Evolutionary conservation across 2,113 vertebrate genomes (phyloP).

Genomic region (Myodes glareolus): DNA sequence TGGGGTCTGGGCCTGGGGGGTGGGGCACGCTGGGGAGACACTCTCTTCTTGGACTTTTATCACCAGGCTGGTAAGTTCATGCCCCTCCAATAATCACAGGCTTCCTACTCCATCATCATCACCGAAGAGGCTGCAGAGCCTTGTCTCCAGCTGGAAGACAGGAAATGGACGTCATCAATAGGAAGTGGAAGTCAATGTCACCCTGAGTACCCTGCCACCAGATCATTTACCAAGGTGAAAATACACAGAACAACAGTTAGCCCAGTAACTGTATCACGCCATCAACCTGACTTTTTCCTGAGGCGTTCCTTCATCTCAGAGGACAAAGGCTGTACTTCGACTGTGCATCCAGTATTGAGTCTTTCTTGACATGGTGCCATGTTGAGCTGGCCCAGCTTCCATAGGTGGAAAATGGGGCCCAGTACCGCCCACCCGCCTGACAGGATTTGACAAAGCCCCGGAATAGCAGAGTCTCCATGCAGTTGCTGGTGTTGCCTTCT

Average conservation of each 20-base stretch:
- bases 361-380: background rate
- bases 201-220: background rate
- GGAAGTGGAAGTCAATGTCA: background rate
- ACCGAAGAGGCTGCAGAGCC: background rate
- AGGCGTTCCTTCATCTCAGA: background rate
- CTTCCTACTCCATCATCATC: background rate
- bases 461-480: background rate
- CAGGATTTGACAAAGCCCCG: background rate
- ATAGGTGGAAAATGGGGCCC: background rate
- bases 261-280: background rate
- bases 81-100: background rate
- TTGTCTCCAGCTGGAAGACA: background rate
- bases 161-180: background rate
- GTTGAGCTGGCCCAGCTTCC: background rate
- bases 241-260: background rate
- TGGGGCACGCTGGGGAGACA: background rate
- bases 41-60: background rate
- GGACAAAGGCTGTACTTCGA: background rate
- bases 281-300: background rate
- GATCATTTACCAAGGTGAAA: background rate
- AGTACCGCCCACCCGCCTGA: accelerated
- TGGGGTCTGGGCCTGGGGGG: background rate
- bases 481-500: background rate
- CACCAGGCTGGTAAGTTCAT: background rate
- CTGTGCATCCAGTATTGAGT: background rate